phyloP scores from a whole-genome alignment of 2,797 vertebrate species.

The Enteromius paludinosus region DNA sequence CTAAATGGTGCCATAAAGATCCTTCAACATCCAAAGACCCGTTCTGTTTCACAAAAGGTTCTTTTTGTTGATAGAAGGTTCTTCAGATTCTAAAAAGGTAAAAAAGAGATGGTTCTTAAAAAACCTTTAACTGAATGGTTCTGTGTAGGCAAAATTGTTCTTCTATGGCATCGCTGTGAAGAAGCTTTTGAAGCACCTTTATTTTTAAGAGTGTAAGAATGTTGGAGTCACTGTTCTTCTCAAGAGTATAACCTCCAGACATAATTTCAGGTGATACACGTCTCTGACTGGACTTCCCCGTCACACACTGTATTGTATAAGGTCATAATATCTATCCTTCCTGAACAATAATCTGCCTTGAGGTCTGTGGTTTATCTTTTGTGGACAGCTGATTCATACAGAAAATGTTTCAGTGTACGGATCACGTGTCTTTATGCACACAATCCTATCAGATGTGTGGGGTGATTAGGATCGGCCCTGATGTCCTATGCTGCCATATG shows the following conservation, averaged over 20 bases:
- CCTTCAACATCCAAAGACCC: too few species aligned
- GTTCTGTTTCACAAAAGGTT: too few species aligned
- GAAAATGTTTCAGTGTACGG: slow-evolving; percentile 7
- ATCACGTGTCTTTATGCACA: slow-evolving; percentile 26
- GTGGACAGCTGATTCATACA: slow-evolving; percentile 23
- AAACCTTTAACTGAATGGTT: neutral
- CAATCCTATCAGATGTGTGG: slow-evolving; percentile 38
- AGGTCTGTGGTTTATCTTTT: slow-evolving; percentile 24
- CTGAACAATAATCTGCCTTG: slow-evolving; percentile 6
- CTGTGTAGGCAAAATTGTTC: too few species aligned
- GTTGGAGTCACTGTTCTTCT: neutral
- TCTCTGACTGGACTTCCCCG: slow-evolving; percentile 12
- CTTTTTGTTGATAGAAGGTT: too few species aligned
- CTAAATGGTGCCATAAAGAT: too few species aligned
- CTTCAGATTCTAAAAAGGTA: too few species aligned
- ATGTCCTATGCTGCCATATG: slow-evolving; percentile 29
- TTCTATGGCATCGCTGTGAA: too few species aligned
- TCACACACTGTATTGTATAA: slow-evolving; percentile 13
- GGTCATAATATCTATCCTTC: neutral
- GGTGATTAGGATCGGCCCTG: slow-evolving; percentile 31
- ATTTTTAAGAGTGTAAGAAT: neutral
- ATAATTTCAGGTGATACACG: slow-evolving; percentile 4
- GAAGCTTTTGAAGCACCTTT: too few species aligned
- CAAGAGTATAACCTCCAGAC: neutral
- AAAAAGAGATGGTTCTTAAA: too few species aligned